Evolutionary conservation across 2,888 invertebrate genomes (phyloP), one percentile per base, ranked within the genome.

Genomic region (Drosophila nigritarsus): DNA sequence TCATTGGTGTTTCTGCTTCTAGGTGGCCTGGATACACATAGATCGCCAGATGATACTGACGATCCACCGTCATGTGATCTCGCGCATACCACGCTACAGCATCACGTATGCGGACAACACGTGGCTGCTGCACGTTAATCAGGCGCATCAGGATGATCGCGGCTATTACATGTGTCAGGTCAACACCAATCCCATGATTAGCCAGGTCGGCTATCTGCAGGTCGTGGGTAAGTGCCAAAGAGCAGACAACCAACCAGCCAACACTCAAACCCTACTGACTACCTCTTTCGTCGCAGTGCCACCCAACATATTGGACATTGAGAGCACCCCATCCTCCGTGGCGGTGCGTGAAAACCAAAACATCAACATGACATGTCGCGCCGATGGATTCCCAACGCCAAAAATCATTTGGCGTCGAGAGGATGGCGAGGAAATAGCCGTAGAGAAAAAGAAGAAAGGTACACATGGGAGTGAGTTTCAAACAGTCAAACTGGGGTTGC

Each of bases 11-110:
- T 29, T n/a, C 13, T 51, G 11, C 50, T 54, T 20, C 29, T 59
- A 98, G 98, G 97, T 98, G 90, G 98, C 98, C 75, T 98, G 98
- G 98, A 96, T 98, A 90, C 98, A 98, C 94, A 97, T 98, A 91
- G 98, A 98, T 93, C 95, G 98, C 59, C 97, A 98, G 94, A 98
- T 98, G 97, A 96, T 98, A 91, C 94, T 98, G 80, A 98, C 98
- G 50, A 97, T 98, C 92, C 98, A 98, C 94, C 96, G 97, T 34
- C 98, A 98, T 94, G 97, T 98, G 82, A 97, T 98, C 90, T 97
- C 97, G 13, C 95, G 97, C 68, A 96, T 98, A 93, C 96, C 97
- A n/a, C 95, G 98, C 78, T 98, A 98, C 94, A 97, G 97, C 92
- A 97, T 98, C 66, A 96, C 97, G 7, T 97, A 97, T 93, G 98